Base-by-base conservation (phyloP, 2,797 vertebrate species). In the Eulemur coronatus region DNA sequence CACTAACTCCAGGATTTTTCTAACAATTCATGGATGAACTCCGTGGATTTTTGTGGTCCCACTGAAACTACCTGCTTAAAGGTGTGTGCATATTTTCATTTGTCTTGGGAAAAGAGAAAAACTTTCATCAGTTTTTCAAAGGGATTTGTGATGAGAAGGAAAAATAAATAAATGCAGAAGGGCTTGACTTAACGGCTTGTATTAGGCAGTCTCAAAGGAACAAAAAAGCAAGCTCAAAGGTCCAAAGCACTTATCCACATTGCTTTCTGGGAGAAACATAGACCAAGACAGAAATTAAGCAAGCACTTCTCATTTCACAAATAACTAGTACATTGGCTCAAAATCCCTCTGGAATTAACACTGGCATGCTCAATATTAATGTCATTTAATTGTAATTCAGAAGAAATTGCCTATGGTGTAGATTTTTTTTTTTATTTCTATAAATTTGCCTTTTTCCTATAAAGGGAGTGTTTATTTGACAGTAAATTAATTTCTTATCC, bases 401-500 rank as follows among this genome's bases (percentile, higher is more conserved):
- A 89, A 92, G 30, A 24, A 76, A 46, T 50, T 94, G 13, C 1
- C 1, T 59, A 17, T 61, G 28, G 0, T 67, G 7, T 35, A 67
- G 18, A 38, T 70, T 84, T 65, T 59, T 69, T 59, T 69, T 69
- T 61, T 69, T n/a, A 52, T 87, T 81, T 57, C n/a, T 75, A 12
- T 12, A 33, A 85, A 57, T 73, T 28, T 89, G 1, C 3, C n/a
- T 88, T 92, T 90, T 61, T 35, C 20, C 33, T 93, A 20, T 26
- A n/a, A 95, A 52, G 43, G 5, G 15, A 88, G 55, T 61, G 11
- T 65, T 4, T 80, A 1, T 81, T 73, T 75, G 33, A 89, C 8
- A 84, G 28, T 26, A 95, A 95, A 82, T 76, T 93, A 73, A 85
- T 87, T 52, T 87, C 52, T 22, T 91, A 84, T 28, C 82, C 30